A percentile compares a stretch with the other conserved stretches of the same genome.
Conservation (phyloP, 2,113 vertebrate species). For the Psophia crepitans region DNA sequence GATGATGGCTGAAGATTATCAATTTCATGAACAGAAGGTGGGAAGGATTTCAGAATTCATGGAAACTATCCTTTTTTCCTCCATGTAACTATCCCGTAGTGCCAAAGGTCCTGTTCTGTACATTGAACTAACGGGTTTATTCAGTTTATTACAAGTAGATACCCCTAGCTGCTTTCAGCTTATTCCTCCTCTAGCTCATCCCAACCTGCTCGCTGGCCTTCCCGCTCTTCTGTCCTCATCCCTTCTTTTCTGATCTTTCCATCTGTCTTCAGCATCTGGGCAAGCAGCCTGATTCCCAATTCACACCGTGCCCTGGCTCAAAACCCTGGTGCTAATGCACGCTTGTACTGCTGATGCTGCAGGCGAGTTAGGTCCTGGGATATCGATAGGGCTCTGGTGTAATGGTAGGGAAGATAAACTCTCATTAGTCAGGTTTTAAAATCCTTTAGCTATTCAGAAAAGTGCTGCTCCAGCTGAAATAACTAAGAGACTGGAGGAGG, state of each 20-base stretch:
- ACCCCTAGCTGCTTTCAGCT: background rate
- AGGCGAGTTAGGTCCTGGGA: background rate
- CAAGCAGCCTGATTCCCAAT: background rate
- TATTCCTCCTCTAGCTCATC: background rate
- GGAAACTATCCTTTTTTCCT: background rate
- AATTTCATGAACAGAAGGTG: background rate
- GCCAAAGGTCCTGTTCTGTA: background rate
- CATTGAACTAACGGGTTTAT: background rate
- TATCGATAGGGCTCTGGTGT: background rate
- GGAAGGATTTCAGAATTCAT: background rate
- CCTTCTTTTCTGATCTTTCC: background rate
- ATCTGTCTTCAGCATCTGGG: background rate
- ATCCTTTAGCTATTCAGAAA: background rate
- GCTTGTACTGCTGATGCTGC: background rate
- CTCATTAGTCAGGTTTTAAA: background rate
- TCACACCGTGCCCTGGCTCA: background rate
- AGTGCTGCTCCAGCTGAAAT: background rate
- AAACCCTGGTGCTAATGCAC: background rate
- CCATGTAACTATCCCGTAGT: background rate
- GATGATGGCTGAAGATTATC: background rate
- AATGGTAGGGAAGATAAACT: background rate
- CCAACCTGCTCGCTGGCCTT: background rate
- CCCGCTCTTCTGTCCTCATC: background rate
- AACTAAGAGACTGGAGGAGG: background rate
- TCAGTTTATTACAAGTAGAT: background rate